Base-by-base conservation (phyloP, 2,113 vertebrate species). In the Sterrhoptilus dennistouni region DNA sequence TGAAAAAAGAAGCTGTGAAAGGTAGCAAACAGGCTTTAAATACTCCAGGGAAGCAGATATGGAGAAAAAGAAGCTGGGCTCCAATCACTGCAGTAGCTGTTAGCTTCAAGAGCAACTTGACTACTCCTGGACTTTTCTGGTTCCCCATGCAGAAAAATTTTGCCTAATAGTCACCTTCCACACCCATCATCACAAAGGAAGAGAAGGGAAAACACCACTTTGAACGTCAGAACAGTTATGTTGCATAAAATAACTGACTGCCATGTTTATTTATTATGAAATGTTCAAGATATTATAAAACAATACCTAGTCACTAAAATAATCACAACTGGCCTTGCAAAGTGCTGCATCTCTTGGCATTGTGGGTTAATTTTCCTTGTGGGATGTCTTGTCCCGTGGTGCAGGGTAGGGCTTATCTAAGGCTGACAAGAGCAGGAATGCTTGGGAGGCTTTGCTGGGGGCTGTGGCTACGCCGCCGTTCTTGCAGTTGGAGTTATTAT, bases 401-500 rank as follows among this genome's bases (percentile, higher is more conserved):
- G 95, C 59, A 60, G 90, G 69, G 76, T 91, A 91, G 3, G 95
- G 93, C 95, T 96, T 92, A 83, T 97, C 82, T 38, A 97, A 69
- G 0, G 89, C 95, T 1, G 97, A 93, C 66, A 98, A 22, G 61
- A 96, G 96, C 72, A 98, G 21, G n/a, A 96, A 82, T 3, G 93
- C 74, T 28, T 88, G 94, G 5, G 96, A 91, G 40, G 95, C 54
- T 94, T 98, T 97, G 56, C 88, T 96, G 80, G 97, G 94, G 60
- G 60, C 96, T 50, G 79, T 47, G 70, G 95, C 95, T 12, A 96
- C 44, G 8, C 83, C 68, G 11, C 96, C 74, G 0, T 97, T 98
- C 96, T 97, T 98, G 89, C 92, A 96, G 81, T 96, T 97, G 91
- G 97, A 97, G 54, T 90, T 91, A 31, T 97, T 91, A 31, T 97